Evolutionary conservation across 2,888 invertebrate species (phyloP), one percentile per base, ranked within the genome.

Genomic region (Oligia fasciuncula): DNA sequence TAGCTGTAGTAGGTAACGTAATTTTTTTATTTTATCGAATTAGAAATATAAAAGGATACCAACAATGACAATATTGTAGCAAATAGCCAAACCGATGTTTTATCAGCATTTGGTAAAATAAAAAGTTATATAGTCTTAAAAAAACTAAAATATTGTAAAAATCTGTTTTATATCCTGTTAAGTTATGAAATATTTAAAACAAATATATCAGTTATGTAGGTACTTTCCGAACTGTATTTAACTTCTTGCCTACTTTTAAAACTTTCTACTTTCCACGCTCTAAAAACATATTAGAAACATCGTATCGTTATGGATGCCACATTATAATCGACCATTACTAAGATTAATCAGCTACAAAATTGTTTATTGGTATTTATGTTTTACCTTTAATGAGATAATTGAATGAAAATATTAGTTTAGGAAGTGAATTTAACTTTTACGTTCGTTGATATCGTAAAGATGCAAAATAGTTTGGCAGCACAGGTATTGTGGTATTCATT

Each of bases 181-280:
- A 84, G 72, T 83, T 82, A 87, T 85, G 71, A 85, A 90, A 90
- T 87, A 67, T 83, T 85, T 91, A 91, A 90, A 88, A 89, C 91
- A 92, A 92, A 92, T 90, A 90, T 73, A 88, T 85, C 72, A 92
- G 90, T 92, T 94, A 76, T 49, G 40, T 76, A 62, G 62, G 49
- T 76, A 93, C 93, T 93, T 94, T 95, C 92, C 92, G 92, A 93
- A 92, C 92, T 92, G 92, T 94, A 94, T 94, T 65, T 93, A 94
- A 94, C 92, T 93, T 94, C 90, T 93, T 94, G 88, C 95, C 95
- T 94, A 95, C 95, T 95, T 96, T 94, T 91, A 91, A 93, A 94
- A 96, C 96, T 96, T 96, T 96, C 96, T 96, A 96, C 96, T 96
- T 96, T 96, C 96, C 96, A 96, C 95, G 96, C 96, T 96, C 96